Percentiles rank a stretch among this genome's conserved stretches.
Conservation (phyloP, 2,888 invertebrate species). For the Subacronicta megacephala region DNA sequence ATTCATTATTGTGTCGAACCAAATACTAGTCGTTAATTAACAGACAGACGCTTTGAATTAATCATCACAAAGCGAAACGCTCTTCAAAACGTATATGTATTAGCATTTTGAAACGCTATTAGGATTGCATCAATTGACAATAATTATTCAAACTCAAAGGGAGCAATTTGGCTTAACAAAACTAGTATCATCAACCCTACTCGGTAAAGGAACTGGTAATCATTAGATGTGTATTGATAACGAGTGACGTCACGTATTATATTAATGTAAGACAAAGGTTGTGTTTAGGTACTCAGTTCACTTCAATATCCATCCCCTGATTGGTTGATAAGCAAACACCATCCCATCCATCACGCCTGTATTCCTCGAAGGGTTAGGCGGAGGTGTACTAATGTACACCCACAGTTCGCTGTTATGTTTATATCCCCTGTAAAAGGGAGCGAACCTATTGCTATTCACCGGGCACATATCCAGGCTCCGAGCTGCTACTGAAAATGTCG, state of each 20-base stretch:
- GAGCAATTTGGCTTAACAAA: constrained; percentile 45
- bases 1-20: background rate
- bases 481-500: too few species aligned
- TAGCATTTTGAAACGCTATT: constrained; percentile 47
- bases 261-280: constrained; percentile 5
- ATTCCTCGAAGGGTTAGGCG: too few species aligned
- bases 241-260: constrained; percentile 7
- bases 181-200: constrained; percentile 25
- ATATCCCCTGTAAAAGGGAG: too few species aligned
- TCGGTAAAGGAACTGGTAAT: constrained; percentile 17
- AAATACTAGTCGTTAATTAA: constrained; percentile 22
- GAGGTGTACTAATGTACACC: too few species aligned
- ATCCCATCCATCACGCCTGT: too few species aligned
- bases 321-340: too few species aligned
- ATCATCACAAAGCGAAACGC: constrained; percentile 41
- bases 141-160: constrained; percentile 51
- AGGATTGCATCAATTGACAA: constrained; percentile 42
- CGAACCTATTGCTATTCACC: too few species aligned
- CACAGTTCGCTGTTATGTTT: too few species aligned
- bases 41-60: constrained; percentile 22
- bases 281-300: too few species aligned
- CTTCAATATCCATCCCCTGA: background rate
- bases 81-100: constrained; percentile 36
- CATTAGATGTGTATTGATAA: constrained; percentile 17
- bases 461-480: too few species aligned